phyloP scores from a whole-genome alignment of 2,888 invertebrate species.

The Harpagoxenus sublaevis region DNA sequence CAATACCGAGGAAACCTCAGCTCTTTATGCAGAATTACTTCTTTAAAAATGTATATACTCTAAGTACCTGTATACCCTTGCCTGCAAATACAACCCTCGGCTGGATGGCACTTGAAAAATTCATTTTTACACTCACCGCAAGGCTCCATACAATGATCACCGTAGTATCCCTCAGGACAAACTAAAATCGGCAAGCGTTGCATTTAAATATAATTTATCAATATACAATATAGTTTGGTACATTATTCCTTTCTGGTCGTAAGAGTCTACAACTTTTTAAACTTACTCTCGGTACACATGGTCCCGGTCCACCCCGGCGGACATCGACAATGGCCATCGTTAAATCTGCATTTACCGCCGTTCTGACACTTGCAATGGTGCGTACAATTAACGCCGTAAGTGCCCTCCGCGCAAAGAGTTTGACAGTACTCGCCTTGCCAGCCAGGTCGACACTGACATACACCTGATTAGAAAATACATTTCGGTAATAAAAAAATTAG shows the following conservation, averaged over 20 bases:
- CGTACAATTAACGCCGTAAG: slow-evolving; percentile 93
- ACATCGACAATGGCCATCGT: slow-evolving; percentile 95
- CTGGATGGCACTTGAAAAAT: slow-evolving; percentile 94
- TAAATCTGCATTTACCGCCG: slow-evolving; percentile 92
- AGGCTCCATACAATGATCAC: slow-evolving; percentile 94
- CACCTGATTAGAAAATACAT: slow-evolving; percentile 86
- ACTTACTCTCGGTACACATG: slow-evolving; percentile 93
- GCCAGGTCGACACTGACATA: slow-evolving; percentile 94
- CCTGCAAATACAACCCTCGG: slow-evolving; percentile 93
- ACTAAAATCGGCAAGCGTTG: slow-evolving; percentile 86
- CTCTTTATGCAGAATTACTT: neutral
- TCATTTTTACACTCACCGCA: slow-evolving; percentile 91
- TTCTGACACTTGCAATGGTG: slow-evolving; percentile 94
- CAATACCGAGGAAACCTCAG: neutral
- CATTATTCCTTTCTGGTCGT: neutral
- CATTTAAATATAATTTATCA: slow-evolving; percentile 8
- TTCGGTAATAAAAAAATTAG: neutral
- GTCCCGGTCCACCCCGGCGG: slow-evolving; percentile 93
- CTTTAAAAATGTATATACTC: too few relatives aligned
- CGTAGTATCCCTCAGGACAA: slow-evolving; percentile 96
- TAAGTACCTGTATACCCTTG: slow-evolving; percentile 89
- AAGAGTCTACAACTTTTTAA: slow-evolving; percentile 13
- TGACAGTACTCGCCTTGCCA: slow-evolving; percentile 94
- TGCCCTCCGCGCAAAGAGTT: slow-evolving; percentile 90
- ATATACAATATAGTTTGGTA: neutral